Evolutionary conservation across 2,888 invertebrate genomes (phyloP), one percentile per base, ranked within the genome.

Genomic region (Campoplex capitator): DNA sequence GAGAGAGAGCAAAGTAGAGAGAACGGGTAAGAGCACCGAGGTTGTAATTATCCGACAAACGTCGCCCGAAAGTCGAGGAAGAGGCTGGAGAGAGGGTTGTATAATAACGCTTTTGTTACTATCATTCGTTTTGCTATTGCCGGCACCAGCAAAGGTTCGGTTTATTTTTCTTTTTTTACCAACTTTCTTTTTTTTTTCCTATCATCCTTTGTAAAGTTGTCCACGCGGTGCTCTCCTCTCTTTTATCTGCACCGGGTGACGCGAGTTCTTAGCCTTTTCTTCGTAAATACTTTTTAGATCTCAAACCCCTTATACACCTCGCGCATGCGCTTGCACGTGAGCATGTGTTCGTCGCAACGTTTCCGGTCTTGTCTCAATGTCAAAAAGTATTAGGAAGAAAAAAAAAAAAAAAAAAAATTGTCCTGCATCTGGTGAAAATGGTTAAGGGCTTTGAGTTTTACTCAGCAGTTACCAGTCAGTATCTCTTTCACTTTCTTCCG

Each of bases 31-130:
- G 73, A 74, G 70, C 38, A 58, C 38, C 18, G 13, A 51, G 62
- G 62, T 85, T 87, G 87, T 87, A 85, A 87, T 85, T 85, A 85
- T 87, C 85, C 83, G 76, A 76, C 75, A 82, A 87, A 84, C 82
- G 84, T 81, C 77, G 84, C 54, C 35, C 62, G 45, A 81, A 87
- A 70, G 56, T 54, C 58, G 73, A 65, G 35, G 65, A 70, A 54
- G 68, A 45, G 67, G 58, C 68, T 58, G 51, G 38, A 70, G 70
- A 58, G 67, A 58, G 58, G 56, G 32, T 62, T 58, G 73, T n/a
- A 73, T 48, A 23, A 73, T 48, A 23, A 45, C 35, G 81, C 81
- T 79, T 83, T 83, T 86, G 70, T 75, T 84, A 82, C 76, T 79
- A 84, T 75, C 74, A 48, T 78, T 77, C 70, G 74, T 56, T 54